Evolutionary conservation across 2,113 vertebrate species (phyloP).

Genomic region (Melanocharis versteri): DNA sequence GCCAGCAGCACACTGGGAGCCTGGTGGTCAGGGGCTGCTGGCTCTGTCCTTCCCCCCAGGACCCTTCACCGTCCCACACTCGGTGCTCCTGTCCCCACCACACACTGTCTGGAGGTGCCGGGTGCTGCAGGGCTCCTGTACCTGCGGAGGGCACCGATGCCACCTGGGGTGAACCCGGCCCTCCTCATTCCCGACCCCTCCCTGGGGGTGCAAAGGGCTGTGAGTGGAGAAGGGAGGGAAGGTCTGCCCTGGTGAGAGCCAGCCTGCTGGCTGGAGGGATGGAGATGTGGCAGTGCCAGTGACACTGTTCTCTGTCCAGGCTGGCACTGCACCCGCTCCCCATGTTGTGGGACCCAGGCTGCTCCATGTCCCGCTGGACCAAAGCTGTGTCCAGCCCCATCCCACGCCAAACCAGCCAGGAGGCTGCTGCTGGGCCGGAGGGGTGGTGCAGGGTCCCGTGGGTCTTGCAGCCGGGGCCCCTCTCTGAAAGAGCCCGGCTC

Average conservation of each 20-base stretch:
- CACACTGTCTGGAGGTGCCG: accelerated
- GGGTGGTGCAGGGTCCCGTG: not conserved
- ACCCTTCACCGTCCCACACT: accelerated
- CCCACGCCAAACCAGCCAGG: not conserved
- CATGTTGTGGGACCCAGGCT: accelerated
- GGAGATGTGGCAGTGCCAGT: not conserved
- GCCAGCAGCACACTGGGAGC: not conserved
- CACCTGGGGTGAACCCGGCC: not conserved
- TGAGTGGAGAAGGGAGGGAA: not conserved
- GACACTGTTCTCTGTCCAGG: accelerated
- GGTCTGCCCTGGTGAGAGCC: not conserved
- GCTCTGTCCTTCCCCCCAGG: not conserved
- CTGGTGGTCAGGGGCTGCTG: not conserved
- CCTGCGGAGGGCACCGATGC: accelerated
- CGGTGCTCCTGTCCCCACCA: not conserved
- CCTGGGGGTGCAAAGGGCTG: not conserved
- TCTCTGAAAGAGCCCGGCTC: not conserved
- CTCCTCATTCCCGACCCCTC: accelerated
- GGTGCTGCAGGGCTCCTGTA: not conserved
- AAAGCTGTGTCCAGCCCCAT: not conserved
- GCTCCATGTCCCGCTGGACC: not conserved
- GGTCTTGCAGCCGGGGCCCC: not conserved
- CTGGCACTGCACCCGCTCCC: not conserved
- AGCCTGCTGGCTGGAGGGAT: not conserved
- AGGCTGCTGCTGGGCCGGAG: not conserved